Conservation (phyloP, 2,113 vertebrate genomes). For the Eolophus roseicapilla region DNA sequence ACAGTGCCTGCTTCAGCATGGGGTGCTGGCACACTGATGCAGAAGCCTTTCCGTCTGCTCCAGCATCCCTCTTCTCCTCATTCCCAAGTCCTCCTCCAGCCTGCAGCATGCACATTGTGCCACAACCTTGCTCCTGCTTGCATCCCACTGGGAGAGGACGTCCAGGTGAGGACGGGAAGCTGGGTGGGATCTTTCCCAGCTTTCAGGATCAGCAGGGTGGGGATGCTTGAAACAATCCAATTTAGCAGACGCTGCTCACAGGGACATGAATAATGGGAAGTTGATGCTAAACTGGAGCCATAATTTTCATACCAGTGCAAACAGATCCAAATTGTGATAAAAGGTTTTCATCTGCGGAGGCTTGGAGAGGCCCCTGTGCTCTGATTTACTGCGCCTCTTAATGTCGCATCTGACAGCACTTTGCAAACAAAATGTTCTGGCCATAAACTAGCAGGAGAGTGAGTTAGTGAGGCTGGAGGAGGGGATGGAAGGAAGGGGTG, state of each 20-base stretch:
- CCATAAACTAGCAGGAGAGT: slow-evolving; percentile 30
- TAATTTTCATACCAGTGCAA: slow-evolving; percentile 73
- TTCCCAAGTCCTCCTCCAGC: not conserved
- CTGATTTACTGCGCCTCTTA: slow-evolving; percentile 69
- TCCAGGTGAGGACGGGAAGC: not conserved
- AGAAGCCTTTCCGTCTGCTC: not conserved
- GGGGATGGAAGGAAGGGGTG: not conserved
- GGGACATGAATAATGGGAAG: slow-evolving; percentile 72
- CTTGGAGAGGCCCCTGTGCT: slow-evolving; percentile 53
- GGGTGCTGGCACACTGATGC: not conserved
- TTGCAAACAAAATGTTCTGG: slow-evolving; percentile 68
- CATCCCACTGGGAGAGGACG: not conserved
- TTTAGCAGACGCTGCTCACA: slow-evolving; percentile 46
- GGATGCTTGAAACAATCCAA: slow-evolving; percentile 65
- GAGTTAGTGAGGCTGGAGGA: slow-evolving; percentile 1
- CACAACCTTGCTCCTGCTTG: not conserved
- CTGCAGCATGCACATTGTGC: not conserved
- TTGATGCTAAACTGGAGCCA: slow-evolving; percentile 63
- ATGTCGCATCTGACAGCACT: slow-evolving; percentile 69
- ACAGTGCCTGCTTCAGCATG: accelerated
- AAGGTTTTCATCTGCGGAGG: slow-evolving; percentile 69
- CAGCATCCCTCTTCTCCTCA: not conserved
- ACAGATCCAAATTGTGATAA: slow-evolving; percentile 74
- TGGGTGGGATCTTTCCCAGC: not conserved
- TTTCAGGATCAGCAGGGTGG: not conserved